phyloP scores from a whole-genome alignment of 92 coral and sea anemone genomes.

The Epizoanthus rinbou region DNA sequence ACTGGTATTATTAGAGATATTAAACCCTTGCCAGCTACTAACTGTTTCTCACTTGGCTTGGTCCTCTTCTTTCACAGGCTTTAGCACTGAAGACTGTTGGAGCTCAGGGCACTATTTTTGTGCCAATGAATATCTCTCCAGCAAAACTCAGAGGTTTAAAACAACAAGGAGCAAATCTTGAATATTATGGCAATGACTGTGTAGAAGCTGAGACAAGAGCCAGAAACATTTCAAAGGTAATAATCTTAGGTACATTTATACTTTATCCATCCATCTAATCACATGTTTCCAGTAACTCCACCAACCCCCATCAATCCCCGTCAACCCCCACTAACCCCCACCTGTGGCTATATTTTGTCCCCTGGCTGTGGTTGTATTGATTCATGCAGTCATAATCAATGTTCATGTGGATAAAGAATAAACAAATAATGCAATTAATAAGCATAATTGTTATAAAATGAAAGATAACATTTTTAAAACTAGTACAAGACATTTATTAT shows the following conservation, averaged over 20 bases:
- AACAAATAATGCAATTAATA: too few species aligned
- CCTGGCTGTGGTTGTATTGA: neutral
- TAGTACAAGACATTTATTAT: too few species aligned
- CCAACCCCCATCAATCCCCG: too few species aligned
- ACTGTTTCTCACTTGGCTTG: too few species aligned
- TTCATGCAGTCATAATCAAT: neutral
- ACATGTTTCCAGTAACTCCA: too few species aligned
- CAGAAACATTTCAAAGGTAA: conserved; percentile 71
- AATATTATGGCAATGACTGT: conserved; percentile 76
- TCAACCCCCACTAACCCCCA: too few species aligned
- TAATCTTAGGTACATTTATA: neutral
- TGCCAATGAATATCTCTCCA: conserved; percentile 60
- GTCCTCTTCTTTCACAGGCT: conserved; percentile 53
- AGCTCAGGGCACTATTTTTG: conserved; percentile 67
- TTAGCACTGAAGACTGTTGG: conserved; percentile 71
- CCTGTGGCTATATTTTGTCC: neutral
- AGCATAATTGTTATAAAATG: too few species aligned
- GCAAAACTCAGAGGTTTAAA: conserved; percentile 68
- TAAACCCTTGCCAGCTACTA: too few species aligned
- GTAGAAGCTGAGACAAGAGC: conserved; percentile 84
- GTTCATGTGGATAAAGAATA: too few species aligned
- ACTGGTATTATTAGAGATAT: too few species aligned
- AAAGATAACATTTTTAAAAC: too few species aligned
- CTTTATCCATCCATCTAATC: too few species aligned
- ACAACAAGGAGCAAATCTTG: conserved; percentile 65